Percentiles rank a stretch among this genome's conserved stretches.
Conservation (phyloP, 30 jellyfish, hydroid and myxozoan species). For the Morbakka virulenta region DNA sequence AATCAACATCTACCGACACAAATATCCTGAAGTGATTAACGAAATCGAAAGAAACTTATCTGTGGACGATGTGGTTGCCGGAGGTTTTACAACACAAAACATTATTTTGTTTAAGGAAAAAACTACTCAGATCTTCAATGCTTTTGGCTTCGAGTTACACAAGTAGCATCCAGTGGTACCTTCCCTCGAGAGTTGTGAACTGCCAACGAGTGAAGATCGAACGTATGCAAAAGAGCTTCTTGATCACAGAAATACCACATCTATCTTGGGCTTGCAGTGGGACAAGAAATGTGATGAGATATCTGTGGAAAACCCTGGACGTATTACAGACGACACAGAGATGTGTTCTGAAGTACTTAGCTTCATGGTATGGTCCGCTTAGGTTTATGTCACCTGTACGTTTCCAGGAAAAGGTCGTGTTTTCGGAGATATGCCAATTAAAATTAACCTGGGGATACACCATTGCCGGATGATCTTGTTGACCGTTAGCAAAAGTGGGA, state of each 20-base stretch:
- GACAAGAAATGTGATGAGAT: conserved; percentile 44
- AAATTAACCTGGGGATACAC: conserved; percentile 67
- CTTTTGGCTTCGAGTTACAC: conserved; percentile 36
- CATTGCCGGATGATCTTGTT: conserved; percentile 25
- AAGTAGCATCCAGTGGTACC: conserved; percentile 57
- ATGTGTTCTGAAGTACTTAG: conserved; percentile 31
- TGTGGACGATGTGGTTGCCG: conserved; percentile 45
- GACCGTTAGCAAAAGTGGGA: conserved; percentile 57
- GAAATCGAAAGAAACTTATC: conserved; percentile 18
- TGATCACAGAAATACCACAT: conserved; percentile 15
- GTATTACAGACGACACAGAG: conserved; percentile 15
- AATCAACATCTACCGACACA: conserved; percentile 24
- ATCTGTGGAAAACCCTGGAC: conserved; percentile 38
- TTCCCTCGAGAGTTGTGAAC: conserved; percentile 20
- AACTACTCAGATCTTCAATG: conserved; percentile 39
- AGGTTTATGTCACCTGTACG: conserved; percentile 49
- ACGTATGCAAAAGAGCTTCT: conserved; percentile 64
- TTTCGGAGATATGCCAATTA: conserved; percentile 48
- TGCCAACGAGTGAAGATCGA: conserved; percentile 1
- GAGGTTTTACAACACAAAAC: conserved; percentile 9
- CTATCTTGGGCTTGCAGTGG: conserved; percentile 67
- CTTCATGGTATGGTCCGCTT: conserved; percentile 53
- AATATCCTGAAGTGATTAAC: conserved; percentile 7
- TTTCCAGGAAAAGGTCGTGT: conserved; percentile 31
- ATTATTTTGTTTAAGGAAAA: conserved; percentile 10